Percentiles rank a stretch among this genome's conserved stretches.
Conservation (phyloP, 2,113 vertebrate species). For the Balaeniceps rex region DNA sequence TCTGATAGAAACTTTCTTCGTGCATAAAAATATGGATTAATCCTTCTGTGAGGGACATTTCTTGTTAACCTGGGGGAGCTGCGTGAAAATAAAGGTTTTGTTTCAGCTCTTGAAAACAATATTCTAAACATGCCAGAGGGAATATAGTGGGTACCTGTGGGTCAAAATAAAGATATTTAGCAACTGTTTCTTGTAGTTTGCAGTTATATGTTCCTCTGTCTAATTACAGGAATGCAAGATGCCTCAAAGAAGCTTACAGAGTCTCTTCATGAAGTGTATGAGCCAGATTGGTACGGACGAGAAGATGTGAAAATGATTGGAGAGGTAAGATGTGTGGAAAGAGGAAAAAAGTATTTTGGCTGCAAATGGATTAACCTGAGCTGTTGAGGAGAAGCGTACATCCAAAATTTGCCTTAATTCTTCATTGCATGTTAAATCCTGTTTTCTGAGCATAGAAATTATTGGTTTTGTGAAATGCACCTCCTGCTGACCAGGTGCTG, state of each 20-base stretch:
- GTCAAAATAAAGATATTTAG: not conserved
- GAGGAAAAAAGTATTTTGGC: not conserved
- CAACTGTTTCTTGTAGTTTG: not conserved
- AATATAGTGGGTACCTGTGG: not conserved
- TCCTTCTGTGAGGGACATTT: not conserved
- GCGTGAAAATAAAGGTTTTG: not conserved
- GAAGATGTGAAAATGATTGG: conserved; percentile 93
- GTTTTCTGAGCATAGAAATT: not conserved
- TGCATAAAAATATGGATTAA: not conserved
- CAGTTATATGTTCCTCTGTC: not conserved
- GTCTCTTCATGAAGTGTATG: conserved; percentile 97
- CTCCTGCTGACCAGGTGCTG: not conserved
- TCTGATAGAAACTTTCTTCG: not conserved
- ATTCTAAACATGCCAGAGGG: not conserved
- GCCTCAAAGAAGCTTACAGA: conserved; percentile 96
- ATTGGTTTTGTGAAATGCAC: not conserved
- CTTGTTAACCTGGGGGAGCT: not conserved
- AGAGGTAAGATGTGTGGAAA: conserved; percentile 77
- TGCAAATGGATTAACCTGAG: not conserved
- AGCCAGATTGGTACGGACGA: conserved; percentile 95
- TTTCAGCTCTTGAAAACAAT: not conserved
- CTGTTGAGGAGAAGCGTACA: not conserved
- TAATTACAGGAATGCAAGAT: conserved; percentile 91
- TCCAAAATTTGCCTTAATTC: not conserved
- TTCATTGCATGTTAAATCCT: not conserved